Evolutionary conservation across 2,113 vertebrate species (phyloP).

Genomic region (Lophochroa leadbeateri): DNA sequence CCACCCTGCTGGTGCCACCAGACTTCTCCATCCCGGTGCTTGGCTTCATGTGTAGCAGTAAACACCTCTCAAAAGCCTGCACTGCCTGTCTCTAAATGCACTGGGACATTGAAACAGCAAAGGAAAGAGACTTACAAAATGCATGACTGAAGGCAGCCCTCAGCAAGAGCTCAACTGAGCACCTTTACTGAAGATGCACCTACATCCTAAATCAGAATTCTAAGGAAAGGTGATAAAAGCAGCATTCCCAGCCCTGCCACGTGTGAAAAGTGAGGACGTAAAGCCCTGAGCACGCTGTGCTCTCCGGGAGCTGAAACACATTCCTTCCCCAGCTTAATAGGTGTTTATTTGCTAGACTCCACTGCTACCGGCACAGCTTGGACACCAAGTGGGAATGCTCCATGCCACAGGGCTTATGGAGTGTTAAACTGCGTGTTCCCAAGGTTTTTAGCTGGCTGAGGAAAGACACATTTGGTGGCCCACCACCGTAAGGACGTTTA

Average conservation of each 20-base stretch:
- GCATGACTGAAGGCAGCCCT: background rate
- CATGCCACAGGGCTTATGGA: fast-evolving
- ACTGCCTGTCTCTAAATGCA: fast-evolving
- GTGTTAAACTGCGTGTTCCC: fast-evolving
- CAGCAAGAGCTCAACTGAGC: background rate
- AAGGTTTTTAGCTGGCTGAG: fast-evolving
- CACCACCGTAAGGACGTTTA: fast-evolving
- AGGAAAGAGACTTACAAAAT: background rate
- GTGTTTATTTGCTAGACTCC: background rate
- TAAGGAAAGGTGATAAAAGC: background rate
- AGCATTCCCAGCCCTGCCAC: background rate
- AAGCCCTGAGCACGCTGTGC: fast-evolving
- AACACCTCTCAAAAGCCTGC: fast-evolving
- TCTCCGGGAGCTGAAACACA: background rate
- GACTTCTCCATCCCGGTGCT: background rate
- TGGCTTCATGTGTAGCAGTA: background rate
- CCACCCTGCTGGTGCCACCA: background rate
- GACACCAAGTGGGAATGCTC: background rate
- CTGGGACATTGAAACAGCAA: background rate
- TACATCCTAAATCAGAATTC: fast-evolving
- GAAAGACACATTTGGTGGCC: background rate
- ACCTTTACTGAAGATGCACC: fast-evolving
- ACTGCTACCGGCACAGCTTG: background rate
- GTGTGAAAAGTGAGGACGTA: fast-evolving
- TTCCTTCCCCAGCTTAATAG: background rate